Base-by-base conservation (phyloP, 2,888 invertebrate species). In the Callosobruchus maculatus region DNA sequence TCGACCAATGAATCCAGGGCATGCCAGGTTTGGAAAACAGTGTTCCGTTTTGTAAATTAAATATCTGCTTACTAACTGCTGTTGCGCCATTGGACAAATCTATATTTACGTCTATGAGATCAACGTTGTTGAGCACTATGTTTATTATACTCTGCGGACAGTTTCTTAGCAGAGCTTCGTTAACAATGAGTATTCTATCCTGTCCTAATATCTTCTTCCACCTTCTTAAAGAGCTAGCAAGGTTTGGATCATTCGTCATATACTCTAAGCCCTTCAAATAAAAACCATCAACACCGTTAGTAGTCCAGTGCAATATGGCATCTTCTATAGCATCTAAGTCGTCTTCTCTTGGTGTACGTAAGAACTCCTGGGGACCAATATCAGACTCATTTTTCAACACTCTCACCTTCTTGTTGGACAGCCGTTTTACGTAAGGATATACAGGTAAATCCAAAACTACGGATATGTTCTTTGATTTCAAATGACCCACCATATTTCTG, bases 231-330 rank as follows among this genome's bases (percentile, higher is more conserved):
- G 90, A 89, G 71, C 87, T 87, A 0, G 88, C 86, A 80, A 94
- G 91, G 81, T 90, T 87, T 0, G 87, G 84, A 80, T 93, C 91
- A 68, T 91, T 88, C 2, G 90, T 88, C 82, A 92, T 91, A 75
- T 91, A 86, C 82, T 94, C 93, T 22, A 96, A 85, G 13, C 94
- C 94, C 85, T 95, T 95, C 7, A 97, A 87, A 84, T 96, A 95
- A 86, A 98, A 96, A 0, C 97, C 98, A 86, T 97, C 95, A 2
- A 97, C 93, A 7, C 94, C 95, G 77, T 91, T 89, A n/a, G 89
- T 87, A 22, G 91, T 84, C 95, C 95, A 96, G 82, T 90, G 90
- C 22, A 88, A 85, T 20, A 95, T 85, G 0, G 92, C 91, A 49
- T 89, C 87, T 76, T 92, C 89, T 71, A 94, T 89, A 0, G 87